A percentile compares a stretch with the other conserved stretches of the same genome.
Conservation (phyloP, 2,888 invertebrate species). For the Thecophora atra region DNA sequence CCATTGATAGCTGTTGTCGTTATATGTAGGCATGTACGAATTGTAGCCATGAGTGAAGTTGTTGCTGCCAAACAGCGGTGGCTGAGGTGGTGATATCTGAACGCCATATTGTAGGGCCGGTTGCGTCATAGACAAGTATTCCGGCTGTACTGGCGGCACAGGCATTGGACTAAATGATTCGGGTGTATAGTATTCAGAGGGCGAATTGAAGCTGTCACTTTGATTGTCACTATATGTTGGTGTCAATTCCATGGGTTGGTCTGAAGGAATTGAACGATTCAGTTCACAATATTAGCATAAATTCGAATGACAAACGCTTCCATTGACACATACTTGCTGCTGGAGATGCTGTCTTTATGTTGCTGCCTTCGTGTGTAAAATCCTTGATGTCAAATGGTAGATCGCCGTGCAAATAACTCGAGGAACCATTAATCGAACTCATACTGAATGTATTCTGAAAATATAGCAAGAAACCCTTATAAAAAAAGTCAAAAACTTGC, state of each 20-base stretch:
- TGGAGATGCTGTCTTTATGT: slow-evolving; percentile 40
- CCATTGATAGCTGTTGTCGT: slow-evolving; percentile 19
- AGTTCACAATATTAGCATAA: not conserved
- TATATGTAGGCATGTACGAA: slow-evolving; percentile 38
- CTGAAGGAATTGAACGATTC: slow-evolving; percentile 50
- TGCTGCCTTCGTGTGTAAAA: slow-evolving; percentile 59
- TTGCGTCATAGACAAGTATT: slow-evolving; percentile 52
- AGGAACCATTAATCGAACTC: slow-evolving; percentile 68
- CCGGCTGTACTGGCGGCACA: slow-evolving; percentile 54
- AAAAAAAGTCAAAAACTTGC: not conserved
- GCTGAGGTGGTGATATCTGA: slow-evolving; percentile 44
- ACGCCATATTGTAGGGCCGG: slow-evolving; percentile 49
- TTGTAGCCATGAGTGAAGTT: slow-evolving; percentile 35
- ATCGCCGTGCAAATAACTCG: slow-evolving; percentile 73
- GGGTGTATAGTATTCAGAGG: slow-evolving; percentile 68
- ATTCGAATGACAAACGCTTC: no score
- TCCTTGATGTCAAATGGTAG: slow-evolving; percentile 71
- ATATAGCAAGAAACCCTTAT: not conserved
- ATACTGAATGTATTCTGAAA: slow-evolving; percentile 58
- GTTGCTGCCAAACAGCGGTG: slow-evolving; percentile 47
- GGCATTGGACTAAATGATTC: slow-evolving; percentile 53
- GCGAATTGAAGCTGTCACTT: slow-evolving; percentile 57
- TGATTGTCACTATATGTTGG: slow-evolving; percentile 68
- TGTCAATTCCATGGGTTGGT: slow-evolving; percentile 71
- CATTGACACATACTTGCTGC: slow-evolving; percentile 30